Base-by-base conservation (phyloP, 2,888 invertebrate species). In the Napeogenes inachia region DNA sequence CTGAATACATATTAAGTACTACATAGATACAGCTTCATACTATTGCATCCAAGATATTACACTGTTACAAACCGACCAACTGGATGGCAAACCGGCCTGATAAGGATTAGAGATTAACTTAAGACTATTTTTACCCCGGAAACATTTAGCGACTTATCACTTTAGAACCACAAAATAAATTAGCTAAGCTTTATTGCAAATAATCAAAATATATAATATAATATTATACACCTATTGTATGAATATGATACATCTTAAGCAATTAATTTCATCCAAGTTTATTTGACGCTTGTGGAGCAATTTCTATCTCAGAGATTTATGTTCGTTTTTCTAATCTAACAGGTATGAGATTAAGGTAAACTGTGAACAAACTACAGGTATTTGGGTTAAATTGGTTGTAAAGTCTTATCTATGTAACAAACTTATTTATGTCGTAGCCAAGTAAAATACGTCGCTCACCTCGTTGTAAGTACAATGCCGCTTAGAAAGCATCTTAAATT, bases 321-420 rank as follows among this genome's bases (percentile, higher is more conserved):
- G 50, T 30, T 50, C 50, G 30, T 30, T 50, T 50, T 50, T 50
- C 42, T 50, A 50, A 50, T 50, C 50, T 50, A 50, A 50, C 30
- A 30, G 10, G 30, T 50, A 30, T 12, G 21, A 30, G 30, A 50
- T 50, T 50, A 30, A 47, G 13, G 55, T 59, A 55, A 54, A 61
- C 60, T 60, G 61, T 56, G 60, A 60, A 62, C 54, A 71, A 62
- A 66, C 67, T 67, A 73, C 64, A 66, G 67, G 70, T 75, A 82
- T 78, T 74, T 82, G 74, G 83, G 82, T 79, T 81, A 81, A 82
- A 74, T 73, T 73, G 71, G 76, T 72, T 73, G 76, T 83, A 82
- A 81, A 82, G 70, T 77, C 76, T 82, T 84, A 84, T 82, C 84
- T 78, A 3, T 30, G 56, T 55, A 21, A 50, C 38, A 71, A 73